These are phyloP conservation scores for Sclerodermus sp. DNA, from an alignment of 2,888 invertebrate genomes.

Conservation along the genomic window DNA sequence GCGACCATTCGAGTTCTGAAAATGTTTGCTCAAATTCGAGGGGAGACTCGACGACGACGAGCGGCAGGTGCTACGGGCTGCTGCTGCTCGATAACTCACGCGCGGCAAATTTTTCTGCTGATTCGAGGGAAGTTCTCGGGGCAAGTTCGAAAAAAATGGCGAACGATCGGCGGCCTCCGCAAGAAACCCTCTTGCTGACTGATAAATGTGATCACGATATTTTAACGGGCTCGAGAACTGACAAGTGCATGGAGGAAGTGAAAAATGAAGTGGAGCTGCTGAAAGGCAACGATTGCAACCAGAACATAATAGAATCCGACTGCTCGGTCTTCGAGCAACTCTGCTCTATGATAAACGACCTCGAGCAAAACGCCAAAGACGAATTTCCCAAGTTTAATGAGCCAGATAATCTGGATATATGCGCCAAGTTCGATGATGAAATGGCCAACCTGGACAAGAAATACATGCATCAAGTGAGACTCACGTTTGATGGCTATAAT, in stretches of 20 bases:
- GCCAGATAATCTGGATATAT: neutral
- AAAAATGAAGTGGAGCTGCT: neutral
- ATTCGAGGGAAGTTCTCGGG: too few relatives aligned
- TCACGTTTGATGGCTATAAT: neutral
- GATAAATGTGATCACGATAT: too few relatives aligned
- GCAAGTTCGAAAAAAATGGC: too few relatives aligned
- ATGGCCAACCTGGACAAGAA: slow-evolving; percentile 1
- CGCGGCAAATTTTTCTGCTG: too few relatives aligned
- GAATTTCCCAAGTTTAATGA: slow-evolving; percentile 3
- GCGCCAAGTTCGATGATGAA: neutral
- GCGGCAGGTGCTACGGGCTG: too few relatives aligned
- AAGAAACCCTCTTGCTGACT: too few relatives aligned
- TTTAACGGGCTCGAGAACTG: neutral
- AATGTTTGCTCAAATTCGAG: too few relatives aligned
- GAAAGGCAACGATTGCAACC: slow-evolving; percentile 35
- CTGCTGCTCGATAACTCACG: too few relatives aligned
- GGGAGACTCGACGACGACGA: too few relatives aligned
- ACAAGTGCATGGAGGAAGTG: neutral
- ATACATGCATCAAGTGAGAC: slow-evolving; percentile 26
- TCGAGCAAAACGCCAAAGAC: slow-evolving; percentile 33
- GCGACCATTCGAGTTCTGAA: too few relatives aligned
- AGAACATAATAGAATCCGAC: slow-evolving; percentile 41
- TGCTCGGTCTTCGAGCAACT: slow-evolving; percentile 41
- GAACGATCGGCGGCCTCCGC: too few relatives aligned
- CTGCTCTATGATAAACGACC: slow-evolving; percentile 43